Conservation (phyloP, 2,888 invertebrate genomes). For the Scaptomyza flava region DNA sequence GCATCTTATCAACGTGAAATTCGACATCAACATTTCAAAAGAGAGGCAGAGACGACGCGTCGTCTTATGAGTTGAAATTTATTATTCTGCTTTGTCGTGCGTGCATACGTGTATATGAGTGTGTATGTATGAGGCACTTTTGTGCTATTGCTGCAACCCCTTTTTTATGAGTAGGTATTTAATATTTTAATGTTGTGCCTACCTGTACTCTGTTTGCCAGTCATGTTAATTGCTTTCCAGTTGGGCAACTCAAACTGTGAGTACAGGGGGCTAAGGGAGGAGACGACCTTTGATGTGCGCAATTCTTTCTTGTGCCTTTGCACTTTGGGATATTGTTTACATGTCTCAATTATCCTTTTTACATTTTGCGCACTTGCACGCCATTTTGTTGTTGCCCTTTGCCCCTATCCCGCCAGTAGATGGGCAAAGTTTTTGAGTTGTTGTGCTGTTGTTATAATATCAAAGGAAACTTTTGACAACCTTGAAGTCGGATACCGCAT, state of each 20-base stretch:
- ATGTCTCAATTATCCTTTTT: slow-evolving; percentile 76
- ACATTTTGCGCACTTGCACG: slow-evolving; percentile 46
- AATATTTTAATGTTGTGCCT: slow-evolving; percentile 47
- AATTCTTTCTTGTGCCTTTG: slow-evolving; percentile 37
- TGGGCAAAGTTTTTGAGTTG: slow-evolving; percentile 41
- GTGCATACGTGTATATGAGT: slow-evolving; percentile 49
- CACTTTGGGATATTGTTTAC: slow-evolving; percentile 76
- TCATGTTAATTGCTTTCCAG: slow-evolving; percentile 75
- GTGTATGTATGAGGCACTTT: slow-evolving; percentile 54
- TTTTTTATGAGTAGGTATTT: slow-evolving; percentile 43
- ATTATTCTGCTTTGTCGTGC: slow-evolving; percentile 80
- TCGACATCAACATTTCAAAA: slow-evolving; percentile 40
- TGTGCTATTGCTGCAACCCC: slow-evolving; percentile 43
- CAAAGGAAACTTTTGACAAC: slow-evolving; percentile 54
- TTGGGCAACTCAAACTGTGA: slow-evolving; percentile 34
- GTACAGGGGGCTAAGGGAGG: slow-evolving; percentile 1
- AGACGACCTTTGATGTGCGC: slow-evolving; percentile 68
- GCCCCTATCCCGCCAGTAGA: background rate
- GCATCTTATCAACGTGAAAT: slow-evolving; percentile 70
- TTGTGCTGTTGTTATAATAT: slow-evolving; percentile 59
- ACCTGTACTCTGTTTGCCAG: slow-evolving; percentile 23
- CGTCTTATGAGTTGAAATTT: slow-evolving; percentile 76
- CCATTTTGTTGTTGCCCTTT: slow-evolving; percentile 24
- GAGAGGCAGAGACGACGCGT: slow-evolving; percentile 57
- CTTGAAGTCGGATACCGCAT: slow-evolving; percentile 39